These are phyloP conservation scores for Limnothrissa miodon DNA, from an alignment of 2,113 vertebrate genomes.

Conservation along the genomic window DNA sequence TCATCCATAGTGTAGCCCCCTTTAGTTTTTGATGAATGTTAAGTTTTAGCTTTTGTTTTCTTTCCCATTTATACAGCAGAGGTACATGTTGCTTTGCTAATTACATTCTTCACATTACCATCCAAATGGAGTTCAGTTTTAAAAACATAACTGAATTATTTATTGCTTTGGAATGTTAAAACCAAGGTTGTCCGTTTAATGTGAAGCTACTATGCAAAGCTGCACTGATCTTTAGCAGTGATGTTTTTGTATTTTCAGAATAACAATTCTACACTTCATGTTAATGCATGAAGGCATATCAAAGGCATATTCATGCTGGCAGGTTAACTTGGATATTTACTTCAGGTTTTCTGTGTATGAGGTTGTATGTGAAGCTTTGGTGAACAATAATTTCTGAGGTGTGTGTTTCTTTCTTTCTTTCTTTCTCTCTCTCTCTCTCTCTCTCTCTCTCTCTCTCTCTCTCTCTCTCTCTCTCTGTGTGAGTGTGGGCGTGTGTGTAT, in stretches of 20 bases:
- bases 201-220: conserved; percentile 61
- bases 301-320: conserved; percentile 48
- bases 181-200: conserved; percentile 23
- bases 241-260: conserved; percentile 55
- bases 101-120: conserved; percentile 30
- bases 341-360: conserved; percentile 21
- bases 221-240: conserved; percentile 43
- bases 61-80: conserved; percentile 36
- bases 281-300: conserved; percentile 61
- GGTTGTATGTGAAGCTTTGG: conserved; percentile 25
- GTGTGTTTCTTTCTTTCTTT: too few relatives aligned
- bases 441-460: too few relatives aligned
- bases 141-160: conserved; percentile 2
- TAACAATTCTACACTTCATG: conserved; percentile 46
- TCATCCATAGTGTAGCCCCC: background rate
- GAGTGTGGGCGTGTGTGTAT: background rate
- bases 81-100: conserved; percentile 46
- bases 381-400: background rate
- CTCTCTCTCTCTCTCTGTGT: too few relatives aligned
- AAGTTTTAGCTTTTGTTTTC: conserved; percentile 12
- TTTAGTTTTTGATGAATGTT: background rate
- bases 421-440: too few relatives aligned
- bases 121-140: background rate
- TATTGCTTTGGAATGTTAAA: conserved; percentile 25
- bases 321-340: conserved; percentile 42